A percentile compares a stretch with the other conserved stretches of the same genome.
phyloP scores from a whole-genome alignment of 1,140 invertebrate genomes.

The Platyura marginata region DNA sequence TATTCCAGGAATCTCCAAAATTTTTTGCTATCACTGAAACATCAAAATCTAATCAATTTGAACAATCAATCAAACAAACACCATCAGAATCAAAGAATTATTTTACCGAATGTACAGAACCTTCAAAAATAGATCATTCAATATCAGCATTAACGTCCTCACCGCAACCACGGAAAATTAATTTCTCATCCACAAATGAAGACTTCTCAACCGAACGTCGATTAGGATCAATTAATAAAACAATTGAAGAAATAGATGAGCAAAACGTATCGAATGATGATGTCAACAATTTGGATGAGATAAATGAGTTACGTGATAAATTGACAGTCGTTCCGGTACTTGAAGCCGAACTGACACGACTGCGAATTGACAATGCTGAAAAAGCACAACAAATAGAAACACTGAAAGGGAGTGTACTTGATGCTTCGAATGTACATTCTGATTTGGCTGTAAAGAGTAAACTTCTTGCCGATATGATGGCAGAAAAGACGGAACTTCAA shows the following conservation, averaged over 20 bases:
- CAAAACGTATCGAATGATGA: background rate
- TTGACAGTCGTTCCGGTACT: background rate
- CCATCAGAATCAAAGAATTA: background rate
- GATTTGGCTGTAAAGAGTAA: background rate
- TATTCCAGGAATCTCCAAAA: no score
- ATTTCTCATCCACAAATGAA: constrained; percentile 16
- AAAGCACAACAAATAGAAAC: background rate
- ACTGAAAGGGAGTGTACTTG: background rate
- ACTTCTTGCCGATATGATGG: background rate
- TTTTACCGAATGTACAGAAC: no score
- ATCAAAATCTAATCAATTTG: no score
- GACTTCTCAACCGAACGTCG: background rate
- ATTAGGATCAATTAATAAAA: background rate
- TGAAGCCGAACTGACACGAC: background rate
- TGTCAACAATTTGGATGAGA: no score
- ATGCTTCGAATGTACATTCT: background rate
- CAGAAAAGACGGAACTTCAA: background rate
- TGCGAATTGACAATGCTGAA: background rate
- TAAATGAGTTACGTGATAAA: background rate
- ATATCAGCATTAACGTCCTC: no score
- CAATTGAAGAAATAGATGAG: background rate
- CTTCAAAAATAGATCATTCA: no score
- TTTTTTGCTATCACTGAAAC: no score
- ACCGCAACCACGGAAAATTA: constrained; percentile 20
- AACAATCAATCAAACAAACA: background rate